These are phyloP conservation scores for Heliopora coerulea DNA, from an alignment of 92 coral and sea anemone species.

Conservation along the genomic window DNA sequence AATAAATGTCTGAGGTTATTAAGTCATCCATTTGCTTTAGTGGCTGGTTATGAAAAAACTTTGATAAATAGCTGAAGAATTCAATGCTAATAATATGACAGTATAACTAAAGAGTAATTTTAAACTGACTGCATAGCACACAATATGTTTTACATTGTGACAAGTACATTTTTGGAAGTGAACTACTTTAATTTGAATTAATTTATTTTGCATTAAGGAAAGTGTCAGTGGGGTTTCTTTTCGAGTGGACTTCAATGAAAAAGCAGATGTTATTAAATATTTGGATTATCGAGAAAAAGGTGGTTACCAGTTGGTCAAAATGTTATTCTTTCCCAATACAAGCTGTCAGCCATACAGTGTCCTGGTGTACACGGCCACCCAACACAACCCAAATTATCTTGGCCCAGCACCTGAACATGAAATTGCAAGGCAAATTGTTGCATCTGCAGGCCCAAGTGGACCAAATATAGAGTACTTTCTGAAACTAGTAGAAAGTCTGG, in stretches of 20 bases:
- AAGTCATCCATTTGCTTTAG: too few relatives aligned
- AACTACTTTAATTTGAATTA: too few relatives aligned
- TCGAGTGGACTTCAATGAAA: slow-evolving; percentile 53
- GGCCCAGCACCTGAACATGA: slow-evolving; percentile 73
- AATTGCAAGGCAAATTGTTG: slow-evolving; percentile 69
- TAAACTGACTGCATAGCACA: too few relatives aligned
- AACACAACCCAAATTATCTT: slow-evolving; percentile 59
- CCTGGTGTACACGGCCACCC: slow-evolving; percentile 69
- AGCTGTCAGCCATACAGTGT: slow-evolving; percentile 50
- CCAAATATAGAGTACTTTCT: slow-evolving; percentile 78
- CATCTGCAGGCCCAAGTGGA: slow-evolving; percentile 73
- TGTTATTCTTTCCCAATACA: slow-evolving; percentile 56
- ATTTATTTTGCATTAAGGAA: too few relatives aligned
- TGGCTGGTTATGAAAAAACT: too few relatives aligned
- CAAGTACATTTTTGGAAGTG: too few relatives aligned
- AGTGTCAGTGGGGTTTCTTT: slow-evolving; percentile 88
- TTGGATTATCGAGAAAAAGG: slow-evolving; percentile 78
- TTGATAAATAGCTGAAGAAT: too few relatives aligned
- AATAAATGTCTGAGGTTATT: too few relatives aligned
- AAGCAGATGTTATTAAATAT: slow-evolving; percentile 58
- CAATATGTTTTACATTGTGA: too few relatives aligned
- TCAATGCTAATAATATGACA: too few relatives aligned
- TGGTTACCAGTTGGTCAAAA: slow-evolving; percentile 69
- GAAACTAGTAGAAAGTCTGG: slow-evolving; percentile 64
- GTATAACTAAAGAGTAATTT: too few relatives aligned